A percentile compares a stretch with the other conserved stretches of the same genome.
phyloP scores from a whole-genome alignment of 2,888 invertebrate species.

The Drosophila antonietae region DNA sequence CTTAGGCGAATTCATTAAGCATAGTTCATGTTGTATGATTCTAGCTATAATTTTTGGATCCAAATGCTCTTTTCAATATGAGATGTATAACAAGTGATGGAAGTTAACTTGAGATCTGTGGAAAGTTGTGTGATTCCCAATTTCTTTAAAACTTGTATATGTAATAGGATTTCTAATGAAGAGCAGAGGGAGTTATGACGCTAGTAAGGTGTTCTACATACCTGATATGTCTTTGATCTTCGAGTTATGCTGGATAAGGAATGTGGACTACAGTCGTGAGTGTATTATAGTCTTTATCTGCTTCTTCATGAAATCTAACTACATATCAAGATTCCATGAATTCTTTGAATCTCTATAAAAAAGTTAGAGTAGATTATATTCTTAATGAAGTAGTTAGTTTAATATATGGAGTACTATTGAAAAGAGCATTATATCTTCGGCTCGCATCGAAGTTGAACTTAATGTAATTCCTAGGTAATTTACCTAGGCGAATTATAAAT shows the following conservation, averaged over 20 bases:
- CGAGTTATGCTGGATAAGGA: not conserved
- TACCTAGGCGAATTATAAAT: conserved; percentile 54
- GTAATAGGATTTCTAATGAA: not conserved
- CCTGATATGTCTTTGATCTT: not conserved
- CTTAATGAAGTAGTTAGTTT: not conserved
- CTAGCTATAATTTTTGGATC: conserved; percentile 26
- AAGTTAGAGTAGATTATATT: not conserved
- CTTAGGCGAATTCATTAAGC: conserved; percentile 50
- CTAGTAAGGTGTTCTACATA: not conserved
- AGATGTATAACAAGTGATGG: not conserved
- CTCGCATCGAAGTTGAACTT: not conserved
- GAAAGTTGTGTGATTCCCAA: not conserved
- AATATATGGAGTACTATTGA: not conserved
- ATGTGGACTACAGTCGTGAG: not conserved
- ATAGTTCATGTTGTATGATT: conserved; percentile 53
- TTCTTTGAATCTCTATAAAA: not conserved
- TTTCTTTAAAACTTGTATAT: not conserved
- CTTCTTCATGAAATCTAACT: not conserved
- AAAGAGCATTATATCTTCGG: conserved; percentile 1
- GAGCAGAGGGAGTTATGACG: not conserved
- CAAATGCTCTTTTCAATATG: conserved; percentile 23
- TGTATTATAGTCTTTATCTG: not conserved
- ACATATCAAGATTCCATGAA: not conserved
- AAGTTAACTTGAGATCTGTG: not conserved
- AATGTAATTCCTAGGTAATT: conserved; percentile 5